These are phyloP conservation scores for Nothocercus julius DNA, from an alignment of 2,113 vertebrate genomes.

Conservation along the genomic window DNA sequence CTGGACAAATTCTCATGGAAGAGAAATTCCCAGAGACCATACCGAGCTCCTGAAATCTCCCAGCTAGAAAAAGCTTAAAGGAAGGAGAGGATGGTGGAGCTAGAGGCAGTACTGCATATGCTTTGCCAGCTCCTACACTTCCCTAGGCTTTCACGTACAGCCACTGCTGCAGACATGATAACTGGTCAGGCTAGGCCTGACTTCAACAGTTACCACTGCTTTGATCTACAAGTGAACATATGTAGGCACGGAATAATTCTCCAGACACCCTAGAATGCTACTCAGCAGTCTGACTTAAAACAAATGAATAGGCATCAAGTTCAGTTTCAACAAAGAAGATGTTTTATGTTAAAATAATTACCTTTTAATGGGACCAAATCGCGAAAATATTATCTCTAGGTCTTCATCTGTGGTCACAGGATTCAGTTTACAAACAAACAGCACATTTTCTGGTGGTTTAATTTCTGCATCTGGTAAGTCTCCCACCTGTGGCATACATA, in stretches of 20 bases:
- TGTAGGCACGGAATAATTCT: not conserved
- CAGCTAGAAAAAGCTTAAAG: not conserved
- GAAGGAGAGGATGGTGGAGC: rapidly evolving
- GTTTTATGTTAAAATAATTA: conserved; percentile 56
- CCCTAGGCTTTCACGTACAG: not conserved
- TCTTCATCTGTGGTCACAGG: conserved; percentile 97
- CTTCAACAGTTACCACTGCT: not conserved
- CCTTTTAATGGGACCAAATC: conserved; percentile 94
- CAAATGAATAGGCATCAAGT: not conserved
- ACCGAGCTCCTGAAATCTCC: not conserved
- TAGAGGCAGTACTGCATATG: not conserved
- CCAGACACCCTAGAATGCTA: not conserved
- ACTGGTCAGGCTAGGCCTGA: not conserved
- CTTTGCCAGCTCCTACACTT: not conserved
- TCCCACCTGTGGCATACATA: conserved; percentile 84
- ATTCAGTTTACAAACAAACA: conserved; percentile 98
- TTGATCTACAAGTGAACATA: not conserved
- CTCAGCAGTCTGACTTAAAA: not conserved
- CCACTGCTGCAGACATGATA: not conserved
- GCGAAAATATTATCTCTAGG: conserved; percentile 97
- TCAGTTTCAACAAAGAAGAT: not conserved
- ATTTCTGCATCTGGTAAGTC: conserved; percentile 95
- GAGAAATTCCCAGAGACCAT: not conserved
- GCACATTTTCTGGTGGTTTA: conserved; percentile 93
- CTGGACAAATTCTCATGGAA: not conserved